Percentiles rank a stretch among this genome's conserved stretches.
Conservation (phyloP, 2,113 vertebrate genomes). For the Chaetops frenatus region DNA sequence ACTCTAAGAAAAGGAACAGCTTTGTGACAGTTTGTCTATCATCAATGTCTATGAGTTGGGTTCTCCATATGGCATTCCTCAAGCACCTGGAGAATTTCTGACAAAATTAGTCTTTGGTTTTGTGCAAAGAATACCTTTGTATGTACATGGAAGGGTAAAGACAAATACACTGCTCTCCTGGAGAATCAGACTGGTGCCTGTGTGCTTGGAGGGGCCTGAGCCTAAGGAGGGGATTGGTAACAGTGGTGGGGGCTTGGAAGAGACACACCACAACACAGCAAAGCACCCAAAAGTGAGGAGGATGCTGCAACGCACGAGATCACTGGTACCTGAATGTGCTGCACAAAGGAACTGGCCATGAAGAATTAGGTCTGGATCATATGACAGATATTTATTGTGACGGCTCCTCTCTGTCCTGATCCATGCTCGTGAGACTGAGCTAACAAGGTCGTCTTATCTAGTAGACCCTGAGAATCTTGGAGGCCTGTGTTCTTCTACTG, state of each 20-base stretch:
- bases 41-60: neutral
- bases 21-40: neutral
- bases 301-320: fast-evolving
- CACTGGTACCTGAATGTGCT: neutral
- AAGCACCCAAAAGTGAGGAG: neutral
- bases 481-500: neutral
- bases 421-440: neutral
- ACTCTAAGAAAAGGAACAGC: neutral
- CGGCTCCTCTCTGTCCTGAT: neutral
- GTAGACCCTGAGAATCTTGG: neutral
- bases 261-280: fast-evolving
- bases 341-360: neutral
- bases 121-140: neutral
- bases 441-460: neutral
- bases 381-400: neutral
- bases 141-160: neutral
- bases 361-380: neutral
- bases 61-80: neutral
- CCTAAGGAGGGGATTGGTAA: neutral
- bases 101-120: neutral
- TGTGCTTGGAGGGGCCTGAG: neutral
- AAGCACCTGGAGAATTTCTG: neutral
- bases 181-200: neutral
- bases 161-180: neutral
- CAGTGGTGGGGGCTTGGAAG: neutral